These are phyloP conservation scores for Caenorhabditis becei DNA, from an alignment of 2,888 invertebrate genomes.

Conservation along the genomic window DNA sequence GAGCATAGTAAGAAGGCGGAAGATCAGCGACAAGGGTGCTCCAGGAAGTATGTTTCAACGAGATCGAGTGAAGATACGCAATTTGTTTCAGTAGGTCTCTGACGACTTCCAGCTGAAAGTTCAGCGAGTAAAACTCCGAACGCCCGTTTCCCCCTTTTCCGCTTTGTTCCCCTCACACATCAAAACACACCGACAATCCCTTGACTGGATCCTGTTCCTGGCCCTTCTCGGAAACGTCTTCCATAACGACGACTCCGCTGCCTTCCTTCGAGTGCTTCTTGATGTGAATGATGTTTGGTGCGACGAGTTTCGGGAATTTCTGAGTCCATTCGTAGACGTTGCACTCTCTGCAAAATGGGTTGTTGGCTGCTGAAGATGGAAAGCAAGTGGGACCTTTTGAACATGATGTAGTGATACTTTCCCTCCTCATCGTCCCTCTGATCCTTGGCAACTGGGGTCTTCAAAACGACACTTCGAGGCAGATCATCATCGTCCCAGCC, in stretches of 20 bases:
- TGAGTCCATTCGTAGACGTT: slow-evolving; percentile 79
- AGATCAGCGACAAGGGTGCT: slow-evolving; percentile 72
- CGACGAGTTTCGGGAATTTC: slow-evolving; percentile 71
- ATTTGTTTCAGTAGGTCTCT: slow-evolving; percentile 74
- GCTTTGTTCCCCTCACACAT: too few species aligned
- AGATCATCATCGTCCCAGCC: slow-evolving; percentile 77
- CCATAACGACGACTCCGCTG: slow-evolving; percentile 75
- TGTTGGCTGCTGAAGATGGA: too few species aligned
- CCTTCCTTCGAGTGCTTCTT: slow-evolving; percentile 73
- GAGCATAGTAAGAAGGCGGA: slow-evolving; percentile 68
- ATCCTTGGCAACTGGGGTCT: slow-evolving; percentile 72
- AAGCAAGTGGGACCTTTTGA: slow-evolving; percentile 63
- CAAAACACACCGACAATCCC: slow-evolving; percentile 49
- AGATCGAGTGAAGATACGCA: slow-evolving; percentile 75
- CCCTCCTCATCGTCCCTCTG: slow-evolving; percentile 72
- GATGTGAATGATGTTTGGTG: slow-evolving; percentile 76
- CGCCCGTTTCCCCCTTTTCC: too few species aligned
- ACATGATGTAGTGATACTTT: slow-evolving; percentile 73
- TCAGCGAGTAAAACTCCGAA: not conserved
- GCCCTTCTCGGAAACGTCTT: slow-evolving; percentile 75
- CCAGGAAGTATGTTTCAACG: slow-evolving; percentile 74
- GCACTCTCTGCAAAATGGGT: slow-evolving; percentile 72
- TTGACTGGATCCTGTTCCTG: slow-evolving; percentile 68
- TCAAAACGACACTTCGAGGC: slow-evolving; percentile 75
- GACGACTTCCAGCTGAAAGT: slow-evolving; percentile 69